phyloP scores from a whole-genome alignment of 1,140 invertebrate species.

The Lepidotrigona ventralis region DNA sequence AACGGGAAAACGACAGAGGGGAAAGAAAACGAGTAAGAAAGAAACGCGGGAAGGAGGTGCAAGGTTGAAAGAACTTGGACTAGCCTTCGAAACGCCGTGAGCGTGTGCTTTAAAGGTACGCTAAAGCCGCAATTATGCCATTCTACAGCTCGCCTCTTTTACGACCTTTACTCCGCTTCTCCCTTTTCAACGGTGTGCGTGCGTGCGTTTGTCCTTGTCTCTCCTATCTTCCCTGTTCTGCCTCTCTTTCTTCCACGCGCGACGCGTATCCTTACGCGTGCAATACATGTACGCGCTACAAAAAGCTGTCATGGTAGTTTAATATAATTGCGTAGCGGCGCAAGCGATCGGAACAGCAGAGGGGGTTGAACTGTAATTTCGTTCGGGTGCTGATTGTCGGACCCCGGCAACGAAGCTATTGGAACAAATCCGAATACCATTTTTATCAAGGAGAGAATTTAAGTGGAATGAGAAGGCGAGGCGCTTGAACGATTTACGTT shows the following conservation, averaged over 20 bases:
- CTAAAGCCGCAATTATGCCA: conserved; percentile 58
- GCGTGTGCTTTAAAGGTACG: conserved; percentile 48
- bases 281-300: conserved; percentile 9
- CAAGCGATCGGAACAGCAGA: neutral
- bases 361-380: conserved; percentile 29
- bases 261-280: conserved; percentile 13
- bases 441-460: neutral
- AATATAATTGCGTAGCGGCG: conserved; percentile 43
- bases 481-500: neutral
- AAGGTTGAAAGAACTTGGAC: conserved; percentile 18
- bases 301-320: conserved; percentile 43
- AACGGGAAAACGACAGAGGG: neutral
- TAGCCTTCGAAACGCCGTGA: conserved; percentile 24
- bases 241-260: neutral
- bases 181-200: neutral
- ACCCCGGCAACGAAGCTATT: conserved; percentile 10
- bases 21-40: neutral
- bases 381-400: conserved; percentile 24
- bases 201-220: neutral
- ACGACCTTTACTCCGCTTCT: conserved; percentile 46
- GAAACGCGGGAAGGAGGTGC: neutral
- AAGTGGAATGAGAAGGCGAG: neutral
- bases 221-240: neutral
- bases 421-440: conserved; percentile 19
- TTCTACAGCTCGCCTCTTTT: conserved; percentile 42